Conservation (phyloP, 92 coral and sea anemone genomes). For the Actinostola sp. region DNA sequence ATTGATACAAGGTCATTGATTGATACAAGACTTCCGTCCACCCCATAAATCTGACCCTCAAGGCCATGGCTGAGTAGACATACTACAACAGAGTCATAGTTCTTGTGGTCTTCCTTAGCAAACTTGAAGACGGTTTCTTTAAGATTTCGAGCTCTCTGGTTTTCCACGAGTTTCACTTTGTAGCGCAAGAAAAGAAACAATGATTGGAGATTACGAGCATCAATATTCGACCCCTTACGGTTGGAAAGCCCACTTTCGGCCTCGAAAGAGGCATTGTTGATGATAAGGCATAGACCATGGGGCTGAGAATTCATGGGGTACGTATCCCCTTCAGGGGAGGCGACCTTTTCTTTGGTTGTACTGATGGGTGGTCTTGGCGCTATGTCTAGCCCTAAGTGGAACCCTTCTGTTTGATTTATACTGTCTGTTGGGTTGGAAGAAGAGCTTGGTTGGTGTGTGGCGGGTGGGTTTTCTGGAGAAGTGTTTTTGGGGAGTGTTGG, state of each 20-base stretch:
- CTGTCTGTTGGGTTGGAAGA: slow-evolving; percentile 1
- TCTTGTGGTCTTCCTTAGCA: slow-evolving; percentile 78
- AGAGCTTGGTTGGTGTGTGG: not conserved
- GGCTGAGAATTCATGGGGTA: slow-evolving; percentile 80
- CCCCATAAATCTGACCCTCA: slow-evolving; percentile 83
- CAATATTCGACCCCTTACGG: slow-evolving; percentile 85
- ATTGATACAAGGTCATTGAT: slow-evolving; percentile 68
- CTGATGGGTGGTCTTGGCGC: slow-evolving; percentile 14
- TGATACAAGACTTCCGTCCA: slow-evolving; percentile 86
- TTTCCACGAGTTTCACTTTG: slow-evolving; percentile 63
- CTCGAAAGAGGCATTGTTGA: slow-evolving; percentile 79
- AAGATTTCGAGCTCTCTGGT: slow-evolving; percentile 61
- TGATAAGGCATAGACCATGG: slow-evolving; percentile 85
- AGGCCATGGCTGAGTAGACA: slow-evolving; percentile 96
- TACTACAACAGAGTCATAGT: slow-evolving; percentile 81
- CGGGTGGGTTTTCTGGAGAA: not conserved
- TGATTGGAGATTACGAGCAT: slow-evolving; percentile 76
- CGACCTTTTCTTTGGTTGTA: slow-evolving; percentile 4
- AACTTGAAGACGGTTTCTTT: slow-evolving; percentile 65
- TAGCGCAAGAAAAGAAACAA: slow-evolving; percentile 74
- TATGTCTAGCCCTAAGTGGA: not conserved
- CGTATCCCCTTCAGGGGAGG: slow-evolving; percentile 44
- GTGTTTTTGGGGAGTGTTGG: not conserved
- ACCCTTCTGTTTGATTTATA: slow-evolving; percentile 13
- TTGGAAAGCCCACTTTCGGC: slow-evolving; percentile 56